These are phyloP conservation scores for Nephila pilipes DNA, from an alignment of 1,140 invertebrate genomes.

Conservation along the genomic window DNA sequence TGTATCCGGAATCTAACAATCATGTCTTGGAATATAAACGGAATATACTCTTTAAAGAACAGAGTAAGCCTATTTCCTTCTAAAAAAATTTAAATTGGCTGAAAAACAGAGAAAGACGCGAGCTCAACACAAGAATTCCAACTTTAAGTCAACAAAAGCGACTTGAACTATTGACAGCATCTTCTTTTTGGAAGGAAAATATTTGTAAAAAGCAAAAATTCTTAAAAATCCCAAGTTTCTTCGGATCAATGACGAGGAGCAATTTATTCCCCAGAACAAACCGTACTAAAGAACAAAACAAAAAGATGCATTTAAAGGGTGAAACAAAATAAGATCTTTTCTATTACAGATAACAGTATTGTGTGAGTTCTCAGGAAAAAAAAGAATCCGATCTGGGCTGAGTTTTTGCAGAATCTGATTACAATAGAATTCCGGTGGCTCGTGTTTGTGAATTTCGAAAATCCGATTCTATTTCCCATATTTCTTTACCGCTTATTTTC, in stretches of 20 bases:
- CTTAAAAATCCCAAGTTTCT: not conserved
- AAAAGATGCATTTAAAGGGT: not conserved
- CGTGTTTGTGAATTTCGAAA: not conserved
- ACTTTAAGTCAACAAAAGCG: no score
- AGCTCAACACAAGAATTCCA: no score
- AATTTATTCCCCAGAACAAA: not conserved
- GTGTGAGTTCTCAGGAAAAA: not conserved
- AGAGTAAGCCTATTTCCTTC: no score
- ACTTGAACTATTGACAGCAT: no score
- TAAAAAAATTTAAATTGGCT: no score
- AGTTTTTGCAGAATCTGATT: not conserved
- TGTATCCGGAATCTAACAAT: no score
- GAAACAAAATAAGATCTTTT: no score
- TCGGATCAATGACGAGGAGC: not conserved
- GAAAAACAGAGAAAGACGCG: no score
- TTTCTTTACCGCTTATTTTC: not conserved
- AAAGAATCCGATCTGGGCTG: not conserved
- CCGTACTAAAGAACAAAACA: not conserved
- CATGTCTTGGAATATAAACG: no score
- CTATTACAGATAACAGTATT: not conserved
- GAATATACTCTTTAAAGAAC: no score
- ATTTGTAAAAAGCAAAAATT: not conserved
- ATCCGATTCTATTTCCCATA: not conserved
- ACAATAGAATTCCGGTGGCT: not conserved
- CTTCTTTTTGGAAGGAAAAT: no score